Base-by-base conservation (phyloP, 2,888 invertebrate species). In the Agonopterix heracliana region DNA sequence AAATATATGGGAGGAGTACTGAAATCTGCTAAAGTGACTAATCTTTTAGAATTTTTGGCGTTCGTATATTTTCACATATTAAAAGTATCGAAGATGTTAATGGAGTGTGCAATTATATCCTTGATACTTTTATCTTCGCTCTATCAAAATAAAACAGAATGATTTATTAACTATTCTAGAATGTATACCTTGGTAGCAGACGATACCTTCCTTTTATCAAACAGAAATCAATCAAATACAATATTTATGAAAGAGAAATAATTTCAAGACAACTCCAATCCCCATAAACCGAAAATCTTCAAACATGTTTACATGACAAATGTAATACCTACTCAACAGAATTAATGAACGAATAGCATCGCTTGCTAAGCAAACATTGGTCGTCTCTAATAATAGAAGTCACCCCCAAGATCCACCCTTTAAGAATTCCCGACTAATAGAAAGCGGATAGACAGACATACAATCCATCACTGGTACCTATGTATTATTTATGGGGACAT, bases 401-500 rank as follows among this genome's bases (percentile, higher is more conserved):
- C 71, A 59, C 74, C 83, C 84, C 82, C 60, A 57, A 63, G 61
- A 67, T 72, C 74, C 79, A 85, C 87, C 87, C 87, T 87, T 87
- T 88, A 82, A 83, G 84, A 85, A 85, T 84, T 76, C 75, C 68
- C 74, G 67, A 80, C 86, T 87, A 88, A 87, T 87, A 88, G 87
- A 88, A 88, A 82, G 80, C 75, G 82, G 75, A 84, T 78, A 80
- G 72, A 76, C 70, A 74, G 84, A 81, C 81, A 81, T 75, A 78
- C 83, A 73, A 88, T 88, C 87, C 84, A 88, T 88, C 87, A 88
- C 81, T 45, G 59, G 61, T 59, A 72, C 74, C 84, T 70, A 86
- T 87, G 86, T 86, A 86, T 87, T 87, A 87, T 87, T 87, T 87
- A 87, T 86, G 73, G 86, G 81, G 80, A 81, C 84, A 82, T 78